Base-by-base conservation (phyloP, 2,888 invertebrate species). In the Plebejus melissa region DNA sequence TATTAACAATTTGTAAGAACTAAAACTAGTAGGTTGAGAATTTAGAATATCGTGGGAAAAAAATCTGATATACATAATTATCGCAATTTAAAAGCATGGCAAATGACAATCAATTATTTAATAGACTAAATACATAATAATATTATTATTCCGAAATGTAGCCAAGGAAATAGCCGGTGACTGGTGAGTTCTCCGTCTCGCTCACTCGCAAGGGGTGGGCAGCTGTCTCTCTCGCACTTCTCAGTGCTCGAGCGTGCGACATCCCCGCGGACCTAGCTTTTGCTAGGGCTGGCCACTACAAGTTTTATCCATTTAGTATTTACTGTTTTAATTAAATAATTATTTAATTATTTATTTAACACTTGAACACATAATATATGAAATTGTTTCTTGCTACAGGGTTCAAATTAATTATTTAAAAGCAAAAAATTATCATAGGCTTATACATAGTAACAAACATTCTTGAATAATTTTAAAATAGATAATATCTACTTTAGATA, bases 221-320 rank as follows among this genome's bases (percentile, higher is more conserved):
- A 76, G 80, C 76, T 74, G 78, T 89, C 87, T 81, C 86, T 79
- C 85, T 91, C 88, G 86, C 87, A 90, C 90, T 88, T 88, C 90
- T 90, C 89, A 85, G 88, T 90, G 89, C 88, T 87, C 87, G 88
- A 82, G 89, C 88, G 88, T 90, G 90, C 90, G 90, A 91, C 91
- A 91, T 91, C 92, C 91, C 92, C 86, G 88, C 83, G 88, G 89
- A 90, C 85, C 89, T 88, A 87, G 87, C 86, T 87, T 83, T 86
- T 83, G 83, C 83, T 81, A 83, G 83, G 83, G 83, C 77, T 83
- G 82, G 76, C 74, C 77, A 77, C 76, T 70, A 76, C 28, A 54
- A 46, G 54, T 50, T 50, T 72, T 72, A 60, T 60, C 28, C 11
- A 58, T 58, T 6, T 1, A 54, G 4, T 1, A 58, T 58, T 6